A percentile compares a stretch with the other conserved stretches of the same genome.
Evolutionary conservation across 2,888 invertebrate species (phyloP).

Genomic region (Merodon equestris): DNA sequence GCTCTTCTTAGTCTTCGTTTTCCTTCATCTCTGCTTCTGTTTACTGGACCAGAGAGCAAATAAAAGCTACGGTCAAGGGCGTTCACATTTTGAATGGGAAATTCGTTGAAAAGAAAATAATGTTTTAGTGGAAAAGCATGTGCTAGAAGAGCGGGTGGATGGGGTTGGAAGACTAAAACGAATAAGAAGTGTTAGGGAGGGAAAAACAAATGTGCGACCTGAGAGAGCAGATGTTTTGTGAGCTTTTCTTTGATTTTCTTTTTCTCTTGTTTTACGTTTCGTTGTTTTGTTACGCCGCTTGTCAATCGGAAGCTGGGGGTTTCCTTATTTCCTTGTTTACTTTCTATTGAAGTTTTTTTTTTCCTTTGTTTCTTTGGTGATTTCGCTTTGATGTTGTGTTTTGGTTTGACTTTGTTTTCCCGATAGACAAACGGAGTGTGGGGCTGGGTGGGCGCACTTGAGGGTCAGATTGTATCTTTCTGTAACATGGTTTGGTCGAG

Average conservation of each 20-base stretch:
- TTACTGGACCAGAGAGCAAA: conserved; percentile 50
- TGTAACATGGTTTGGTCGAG: no score
- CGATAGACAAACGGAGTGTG: not conserved
- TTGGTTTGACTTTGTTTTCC: conserved; percentile 18
- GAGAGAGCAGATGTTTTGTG: not conserved
- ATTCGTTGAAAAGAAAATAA: conserved; percentile 46
- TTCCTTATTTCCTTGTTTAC: not conserved
- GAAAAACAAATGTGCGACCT: no score
- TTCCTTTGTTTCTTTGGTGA: conserved; percentile 22
- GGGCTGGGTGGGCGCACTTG: not conserved
- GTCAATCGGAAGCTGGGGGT: no score
- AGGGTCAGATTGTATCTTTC: not conserved
- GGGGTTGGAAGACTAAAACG: conserved; percentile 25
- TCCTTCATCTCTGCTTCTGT: conserved; percentile 19
- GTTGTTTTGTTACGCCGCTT: no score
- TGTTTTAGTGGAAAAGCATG: not conserved
- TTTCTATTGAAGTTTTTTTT: conserved; percentile 30
- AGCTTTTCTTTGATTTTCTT: conserved; percentile 25
- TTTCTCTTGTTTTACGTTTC: not conserved
- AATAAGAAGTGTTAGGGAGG: not conserved
- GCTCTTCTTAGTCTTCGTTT: no score
- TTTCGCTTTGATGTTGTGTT: conserved; percentile 50
- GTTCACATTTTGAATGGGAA: conserved; percentile 64
- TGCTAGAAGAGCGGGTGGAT: conserved; percentile 38
- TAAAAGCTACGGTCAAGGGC: conserved; percentile 67